Evolutionary conservation across 2,797 vertebrate species (phyloP).

Genomic region (Sebastiscus tertius): DNA sequence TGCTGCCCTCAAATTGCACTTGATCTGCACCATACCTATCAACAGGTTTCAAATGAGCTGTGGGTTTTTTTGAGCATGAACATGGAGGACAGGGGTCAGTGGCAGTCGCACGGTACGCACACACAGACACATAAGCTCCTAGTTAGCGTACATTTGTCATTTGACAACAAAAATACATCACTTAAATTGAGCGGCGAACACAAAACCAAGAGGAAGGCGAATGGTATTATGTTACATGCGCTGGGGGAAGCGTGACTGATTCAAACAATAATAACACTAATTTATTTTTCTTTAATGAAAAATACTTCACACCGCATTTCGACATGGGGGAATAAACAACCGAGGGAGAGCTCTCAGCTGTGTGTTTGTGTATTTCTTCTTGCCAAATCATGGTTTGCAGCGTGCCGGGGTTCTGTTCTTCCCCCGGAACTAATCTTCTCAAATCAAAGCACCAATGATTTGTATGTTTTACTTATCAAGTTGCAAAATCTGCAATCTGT

Average conservation of each 20-base stretch:
- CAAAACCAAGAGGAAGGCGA: constrained; percentile 64
- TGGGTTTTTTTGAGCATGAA: constrained; percentile 44
- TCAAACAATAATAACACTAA: constrained; percentile 77
- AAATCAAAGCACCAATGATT: constrained; percentile 69
- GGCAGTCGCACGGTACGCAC: constrained; percentile 18
- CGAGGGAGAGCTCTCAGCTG: constrained; percentile 61
- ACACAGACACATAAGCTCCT: constrained; percentile 34
- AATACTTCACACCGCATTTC: constrained; percentile 77
- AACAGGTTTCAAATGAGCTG: constrained; percentile 67
- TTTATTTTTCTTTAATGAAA: constrained; percentile 81
- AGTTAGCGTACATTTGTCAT: constrained; percentile 75
- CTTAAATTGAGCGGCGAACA: constrained; percentile 68
- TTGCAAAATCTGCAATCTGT: constrained; percentile 66
- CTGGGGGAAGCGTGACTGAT: constrained; percentile 66
- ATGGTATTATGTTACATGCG: constrained; percentile 64
- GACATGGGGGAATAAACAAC: constrained; percentile 73
- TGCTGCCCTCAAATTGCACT: constrained; percentile 41
- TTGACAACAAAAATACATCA: constrained; percentile 78
- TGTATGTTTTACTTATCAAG: constrained; percentile 72
- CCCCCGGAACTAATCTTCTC: constrained; percentile 64
- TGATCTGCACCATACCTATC: constrained; percentile 63
- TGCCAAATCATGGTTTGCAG: constrained; percentile 59
- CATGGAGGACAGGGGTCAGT: constrained; percentile 54
- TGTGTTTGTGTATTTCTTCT: constrained; percentile 65
- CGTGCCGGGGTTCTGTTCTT: constrained; percentile 61